A percentile compares a stretch with the other conserved stretches of the same genome.
These are phyloP conservation scores for Excalfactoria chinensis DNA, from an alignment of 2,113 vertebrate genomes.

Conservation along the genomic window DNA sequence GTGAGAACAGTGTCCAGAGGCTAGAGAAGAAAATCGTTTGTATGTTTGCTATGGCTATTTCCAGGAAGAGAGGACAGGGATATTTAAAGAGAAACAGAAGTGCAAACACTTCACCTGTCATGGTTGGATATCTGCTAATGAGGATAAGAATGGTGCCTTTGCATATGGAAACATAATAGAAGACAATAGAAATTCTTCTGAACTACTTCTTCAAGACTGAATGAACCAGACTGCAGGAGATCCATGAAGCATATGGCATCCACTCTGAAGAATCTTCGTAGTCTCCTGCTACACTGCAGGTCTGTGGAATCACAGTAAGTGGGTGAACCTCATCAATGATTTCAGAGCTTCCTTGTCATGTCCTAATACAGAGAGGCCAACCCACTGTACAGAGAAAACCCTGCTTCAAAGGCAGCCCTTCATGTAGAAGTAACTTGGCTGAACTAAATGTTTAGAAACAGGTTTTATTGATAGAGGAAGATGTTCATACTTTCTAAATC, in stretches of 20 bases:
- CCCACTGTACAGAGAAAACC: background rate
- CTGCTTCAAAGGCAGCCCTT: background rate
- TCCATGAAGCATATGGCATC: fast-evolving
- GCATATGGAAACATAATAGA: background rate
- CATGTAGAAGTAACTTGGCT: background rate
- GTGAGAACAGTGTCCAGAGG: background rate
- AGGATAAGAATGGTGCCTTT: background rate
- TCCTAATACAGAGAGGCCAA: background rate
- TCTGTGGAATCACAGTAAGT: background rate
- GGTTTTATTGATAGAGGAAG: background rate
- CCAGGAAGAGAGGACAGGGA: background rate
- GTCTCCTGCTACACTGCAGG: background rate
- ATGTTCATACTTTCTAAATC: background rate
- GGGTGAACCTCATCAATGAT: background rate
- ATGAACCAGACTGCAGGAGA: background rate
- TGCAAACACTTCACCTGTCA: background rate
- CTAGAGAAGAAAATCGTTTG: background rate
- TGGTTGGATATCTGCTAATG: background rate
- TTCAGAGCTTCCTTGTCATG: background rate
- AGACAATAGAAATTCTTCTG: background rate
- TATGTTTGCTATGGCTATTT: background rate
- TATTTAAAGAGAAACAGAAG: background rate
- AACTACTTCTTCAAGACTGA: background rate
- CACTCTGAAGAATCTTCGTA: background rate
- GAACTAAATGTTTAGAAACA: background rate